These are phyloP conservation scores for Poecilia picta DNA, from an alignment of 2,797 vertebrate genomes.

Conservation along the genomic window DNA sequence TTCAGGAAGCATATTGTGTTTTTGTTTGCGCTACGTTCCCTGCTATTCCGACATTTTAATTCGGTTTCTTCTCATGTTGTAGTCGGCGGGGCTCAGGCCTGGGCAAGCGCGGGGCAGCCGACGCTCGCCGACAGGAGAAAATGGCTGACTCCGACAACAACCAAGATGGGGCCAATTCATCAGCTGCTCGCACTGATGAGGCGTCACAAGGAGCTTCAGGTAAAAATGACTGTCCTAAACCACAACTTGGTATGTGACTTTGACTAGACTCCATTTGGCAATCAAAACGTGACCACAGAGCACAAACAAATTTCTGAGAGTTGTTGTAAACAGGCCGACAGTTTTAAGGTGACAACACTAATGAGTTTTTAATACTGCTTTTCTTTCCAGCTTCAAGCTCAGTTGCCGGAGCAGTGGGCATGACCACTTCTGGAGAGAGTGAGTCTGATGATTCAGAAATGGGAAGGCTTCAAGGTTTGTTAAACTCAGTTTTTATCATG, in stretches of 20 bases:
- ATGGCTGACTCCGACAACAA: slow-evolving; percentile 99
- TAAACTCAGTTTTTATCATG: background rate
- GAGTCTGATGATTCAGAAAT: slow-evolving; percentile 99
- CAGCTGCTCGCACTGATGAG: slow-evolving; percentile 93
- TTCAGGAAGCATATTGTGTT: background rate
- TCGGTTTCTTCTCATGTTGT: background rate
- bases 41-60: slow-evolving; percentile 12
- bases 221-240: slow-evolving; percentile 55
- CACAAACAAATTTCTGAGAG: background rate
- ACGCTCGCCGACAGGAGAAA: slow-evolving; percentile 99
- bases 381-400: slow-evolving; percentile 91
- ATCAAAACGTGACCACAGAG: background rate
- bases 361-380: background rate
- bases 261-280: background rate
- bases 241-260: background rate
- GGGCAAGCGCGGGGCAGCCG: slow-evolving; percentile 99
- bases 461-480: slow-evolving; percentile 97
- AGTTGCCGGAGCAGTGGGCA: slow-evolving; percentile 97
- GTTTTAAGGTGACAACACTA: background rate
- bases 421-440: slow-evolving; percentile 99
- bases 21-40: background rate
- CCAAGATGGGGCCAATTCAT: slow-evolving; percentile 97
- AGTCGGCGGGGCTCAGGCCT: slow-evolving; percentile 99
- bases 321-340: background rate
- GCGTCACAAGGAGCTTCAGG: slow-evolving; percentile 97